Conservation (phyloP, 2,113 vertebrate genomes). For the Eurypyga helias region DNA sequence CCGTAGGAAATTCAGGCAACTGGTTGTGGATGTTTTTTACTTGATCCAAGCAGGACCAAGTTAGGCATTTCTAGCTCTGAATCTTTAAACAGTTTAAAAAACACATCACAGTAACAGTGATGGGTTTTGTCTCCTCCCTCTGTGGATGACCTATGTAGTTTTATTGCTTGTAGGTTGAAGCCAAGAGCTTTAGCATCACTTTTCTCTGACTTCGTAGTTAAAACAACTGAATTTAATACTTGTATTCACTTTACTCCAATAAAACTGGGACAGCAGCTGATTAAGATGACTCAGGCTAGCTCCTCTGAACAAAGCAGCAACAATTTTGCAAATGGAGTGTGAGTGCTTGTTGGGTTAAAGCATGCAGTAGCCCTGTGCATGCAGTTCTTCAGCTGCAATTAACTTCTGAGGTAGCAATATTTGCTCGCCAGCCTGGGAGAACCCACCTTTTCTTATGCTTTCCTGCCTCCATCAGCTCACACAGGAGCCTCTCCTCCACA, state of each 20-base stretch:
- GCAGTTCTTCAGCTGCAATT: neutral
- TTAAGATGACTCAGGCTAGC: neutral
- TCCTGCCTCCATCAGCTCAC: neutral
- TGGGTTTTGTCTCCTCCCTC: neutral
- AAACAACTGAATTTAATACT: neutral
- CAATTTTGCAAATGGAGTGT: neutral
- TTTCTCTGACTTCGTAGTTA: neutral
- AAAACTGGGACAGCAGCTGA: neutral
- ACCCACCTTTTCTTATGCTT: slow-evolving; percentile 12
- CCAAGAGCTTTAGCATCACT: neutral
- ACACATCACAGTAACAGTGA: neutral
- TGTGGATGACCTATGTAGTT: neutral
- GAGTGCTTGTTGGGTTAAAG: neutral
- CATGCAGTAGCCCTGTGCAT: neutral
- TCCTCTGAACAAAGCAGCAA: neutral
- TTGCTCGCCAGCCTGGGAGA: neutral
- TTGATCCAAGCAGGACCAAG: neutral
- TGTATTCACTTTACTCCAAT: neutral
- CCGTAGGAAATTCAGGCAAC: neutral
- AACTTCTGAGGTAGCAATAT: neutral
- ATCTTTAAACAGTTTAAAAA: neutral
- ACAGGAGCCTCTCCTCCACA: neutral
- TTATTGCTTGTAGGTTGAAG: neutral
- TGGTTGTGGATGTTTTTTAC: neutral
- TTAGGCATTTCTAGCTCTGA: neutral